Base-by-base conservation (phyloP, 1,140 invertebrate species). In the Philaenus spumarius region DNA sequence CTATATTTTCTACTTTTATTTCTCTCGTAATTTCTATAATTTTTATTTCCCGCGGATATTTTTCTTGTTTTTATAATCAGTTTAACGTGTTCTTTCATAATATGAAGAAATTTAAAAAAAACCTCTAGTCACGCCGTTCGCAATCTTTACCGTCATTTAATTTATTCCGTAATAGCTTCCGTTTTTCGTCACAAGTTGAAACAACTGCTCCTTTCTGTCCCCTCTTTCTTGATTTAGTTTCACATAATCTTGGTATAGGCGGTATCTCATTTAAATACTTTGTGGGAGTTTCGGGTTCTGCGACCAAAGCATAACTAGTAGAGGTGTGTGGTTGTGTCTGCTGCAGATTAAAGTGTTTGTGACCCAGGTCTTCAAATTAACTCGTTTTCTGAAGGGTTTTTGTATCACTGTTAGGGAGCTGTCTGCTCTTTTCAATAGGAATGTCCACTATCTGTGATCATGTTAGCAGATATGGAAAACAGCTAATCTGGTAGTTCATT, bases 401-500 rank as follows among this genome's bases (percentile, higher is more conserved):
- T n/a, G n/a, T 23, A 20, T 11, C 20, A 9, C 26, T 23, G 11
- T 7, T 19, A 6, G 46, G 3, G 22, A 7, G 17, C 12, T 6
- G 46, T 6, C 19, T 12, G 46, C 4, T 45, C 6, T 7, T 9
- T 17, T 15, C n/a, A 14, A 45, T n/a, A 37, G 9, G 9, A n/a
- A 9, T 23, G 23, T 23, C 39, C 17, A 4, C 15, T 50, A 19
- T 39, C 24, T 12, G 23, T 35, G 30, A 22, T 23, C 48, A 52
- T 55, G 37, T 53, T 53, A 42, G 54, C 42, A 20, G 51, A 24
- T 17, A 54, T 53, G 20, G 50, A 11, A 35, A 34, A 52, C 2
- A 15, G 4, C 12, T 52, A 30, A 35, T 65, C 62, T 46, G 65
- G 62, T 17, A 66, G 58, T 9, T 26, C 37, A 30, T 58, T n/a